Conservation (phyloP, 2,888 invertebrate genomes). For the Sceliomorpha sp. region DNA sequence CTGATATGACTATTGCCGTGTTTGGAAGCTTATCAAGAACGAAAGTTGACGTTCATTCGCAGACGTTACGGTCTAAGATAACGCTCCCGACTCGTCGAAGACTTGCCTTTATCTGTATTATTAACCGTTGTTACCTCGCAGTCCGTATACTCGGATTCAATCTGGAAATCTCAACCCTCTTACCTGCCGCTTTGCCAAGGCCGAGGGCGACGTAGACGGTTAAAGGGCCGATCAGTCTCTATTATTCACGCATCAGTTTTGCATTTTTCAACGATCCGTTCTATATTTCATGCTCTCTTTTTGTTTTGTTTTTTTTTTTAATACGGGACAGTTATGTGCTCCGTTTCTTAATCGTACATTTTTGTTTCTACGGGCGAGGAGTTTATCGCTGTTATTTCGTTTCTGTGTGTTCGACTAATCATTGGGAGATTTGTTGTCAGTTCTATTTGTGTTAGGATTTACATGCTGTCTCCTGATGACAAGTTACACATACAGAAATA, state of each 20-base stretch:
- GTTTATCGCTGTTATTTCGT: too few relatives aligned
- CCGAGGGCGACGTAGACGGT: slow-evolving; percentile 66
- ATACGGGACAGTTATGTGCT: too few relatives aligned
- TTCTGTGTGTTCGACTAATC: too few relatives aligned
- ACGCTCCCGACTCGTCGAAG: slow-evolving; percentile 56
- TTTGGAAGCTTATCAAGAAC: slow-evolving; percentile 30
- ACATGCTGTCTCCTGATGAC: too few relatives aligned
- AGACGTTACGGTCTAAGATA: slow-evolving; percentile 27
- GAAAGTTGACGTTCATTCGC: slow-evolving; percentile 10
- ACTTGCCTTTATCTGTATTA: slow-evolving; percentile 71
- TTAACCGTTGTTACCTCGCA: slow-evolving; percentile 73
- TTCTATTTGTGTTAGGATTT: too few relatives aligned
- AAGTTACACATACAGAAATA: too few relatives aligned
- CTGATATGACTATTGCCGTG: too few relatives aligned
- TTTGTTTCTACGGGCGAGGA: too few relatives aligned
- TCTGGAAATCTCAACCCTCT: slow-evolving; percentile 71
- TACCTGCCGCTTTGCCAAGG: slow-evolving; percentile 51
- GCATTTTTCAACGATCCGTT: slow-evolving; percentile 40
- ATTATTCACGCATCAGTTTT: slow-evolving; percentile 74
- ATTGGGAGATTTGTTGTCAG: too few relatives aligned
- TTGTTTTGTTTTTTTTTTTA: slow-evolving; percentile 44
- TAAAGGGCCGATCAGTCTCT: slow-evolving; percentile 73
- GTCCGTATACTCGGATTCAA: slow-evolving; percentile 76
- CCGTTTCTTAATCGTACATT: too few relatives aligned
- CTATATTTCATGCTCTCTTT: slow-evolving; percentile 37